Conservation (phyloP, 2,888 invertebrate genomes). For the Cryptocephalus primarius region DNA sequence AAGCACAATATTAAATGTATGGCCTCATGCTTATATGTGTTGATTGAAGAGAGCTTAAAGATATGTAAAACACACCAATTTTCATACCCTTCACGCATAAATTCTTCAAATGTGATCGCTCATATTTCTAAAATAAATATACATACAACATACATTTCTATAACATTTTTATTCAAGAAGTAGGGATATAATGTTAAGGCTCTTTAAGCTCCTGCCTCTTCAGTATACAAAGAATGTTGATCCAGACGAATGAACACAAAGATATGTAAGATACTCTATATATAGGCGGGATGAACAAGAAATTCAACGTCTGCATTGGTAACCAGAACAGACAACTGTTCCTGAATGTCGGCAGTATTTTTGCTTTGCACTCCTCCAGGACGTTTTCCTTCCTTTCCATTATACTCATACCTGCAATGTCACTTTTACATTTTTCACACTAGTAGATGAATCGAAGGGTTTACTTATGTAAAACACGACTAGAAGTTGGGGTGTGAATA, state of each 20-base stretch:
- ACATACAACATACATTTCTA: too few species aligned
- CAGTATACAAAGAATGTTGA: conserved; percentile 73
- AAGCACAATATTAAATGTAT: too few species aligned
- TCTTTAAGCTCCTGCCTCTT: conserved; percentile 43
- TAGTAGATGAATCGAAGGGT: conserved; percentile 1
- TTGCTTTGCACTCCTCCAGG: conserved; percentile 58
- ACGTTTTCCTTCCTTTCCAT: conserved; percentile 62
- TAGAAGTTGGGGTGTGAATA: conserved; percentile 62
- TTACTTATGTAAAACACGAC: conserved; percentile 62
- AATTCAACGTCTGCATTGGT: conserved; percentile 71
- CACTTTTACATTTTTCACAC: background rate
- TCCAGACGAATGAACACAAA: conserved; percentile 69
- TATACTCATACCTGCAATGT: conserved; percentile 55
- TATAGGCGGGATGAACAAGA: conserved; percentile 57
- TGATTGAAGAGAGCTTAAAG: too few species aligned
- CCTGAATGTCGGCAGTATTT: conserved; percentile 59
- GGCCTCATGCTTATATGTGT: too few species aligned
- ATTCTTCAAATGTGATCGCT: too few species aligned
- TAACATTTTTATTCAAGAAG: too few species aligned
- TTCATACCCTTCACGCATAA: too few species aligned
- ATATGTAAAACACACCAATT: too few species aligned
- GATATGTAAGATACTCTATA: conserved; percentile 72
- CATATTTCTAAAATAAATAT: too few species aligned
- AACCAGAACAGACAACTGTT: conserved; percentile 77
- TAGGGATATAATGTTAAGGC: too few species aligned